Evolutionary conservation across 2,113 vertebrate species (phyloP).

Genomic region (Haplotaxodon microlepis): DNA sequence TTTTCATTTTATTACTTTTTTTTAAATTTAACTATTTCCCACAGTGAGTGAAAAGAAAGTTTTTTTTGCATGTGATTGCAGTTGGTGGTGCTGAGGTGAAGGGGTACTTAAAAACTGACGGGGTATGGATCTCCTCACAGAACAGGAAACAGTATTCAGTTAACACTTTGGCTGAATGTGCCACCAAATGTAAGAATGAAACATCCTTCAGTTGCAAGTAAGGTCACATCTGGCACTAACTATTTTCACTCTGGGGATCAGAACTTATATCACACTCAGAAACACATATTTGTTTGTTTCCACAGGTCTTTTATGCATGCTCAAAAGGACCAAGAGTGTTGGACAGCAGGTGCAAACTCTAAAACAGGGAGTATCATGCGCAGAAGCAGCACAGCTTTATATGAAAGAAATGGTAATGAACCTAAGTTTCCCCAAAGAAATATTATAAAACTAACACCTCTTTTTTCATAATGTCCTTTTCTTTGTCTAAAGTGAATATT

Average conservation of each 20-base stretch:
- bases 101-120: constrained; percentile 64
- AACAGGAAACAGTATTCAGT: constrained; percentile 25
- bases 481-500: neutral
- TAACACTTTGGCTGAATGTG: constrained; percentile 46
- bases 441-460: neutral
- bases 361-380: constrained; percentile 58
- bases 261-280: no score
- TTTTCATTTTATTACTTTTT: no score
- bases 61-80: neutral
- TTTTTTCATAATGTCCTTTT: neutral
- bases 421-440: neutral
- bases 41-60: no score
- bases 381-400: constrained; percentile 49
- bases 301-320: constrained; percentile 66
- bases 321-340: constrained; percentile 71
- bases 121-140: constrained; percentile 63
- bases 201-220: constrained; percentile 65
- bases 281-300: neutral
- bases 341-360: constrained; percentile 59
- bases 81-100: constrained; percentile 30
- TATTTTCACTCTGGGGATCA: neutral
- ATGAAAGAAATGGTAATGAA: constrained; percentile 62
- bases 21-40: no score
- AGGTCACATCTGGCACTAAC: neutral
- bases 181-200: constrained; percentile 61